Conservation (phyloP, 64 coral and sea anemone species). For the Trachythela sp. region DNA sequence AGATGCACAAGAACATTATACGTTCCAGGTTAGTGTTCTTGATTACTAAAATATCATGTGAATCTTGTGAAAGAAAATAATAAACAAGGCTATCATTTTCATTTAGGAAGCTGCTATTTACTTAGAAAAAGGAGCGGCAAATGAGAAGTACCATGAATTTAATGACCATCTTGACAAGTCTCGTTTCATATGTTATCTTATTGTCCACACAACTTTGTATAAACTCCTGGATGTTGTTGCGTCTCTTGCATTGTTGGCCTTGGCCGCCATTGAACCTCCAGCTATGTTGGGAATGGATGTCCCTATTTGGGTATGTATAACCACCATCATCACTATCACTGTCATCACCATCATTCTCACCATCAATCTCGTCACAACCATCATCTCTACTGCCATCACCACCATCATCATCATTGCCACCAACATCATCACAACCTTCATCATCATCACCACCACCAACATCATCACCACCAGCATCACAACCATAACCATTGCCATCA, state of each 20-base stretch:
- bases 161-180: background rate
- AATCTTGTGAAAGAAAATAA: too few relatives aligned
- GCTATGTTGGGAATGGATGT: slow-evolving; percentile 2
- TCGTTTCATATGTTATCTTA: slow-evolving; percentile 60
- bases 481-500: too few relatives aligned
- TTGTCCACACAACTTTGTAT: slow-evolving; percentile 65
- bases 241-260: slow-evolving; percentile 49
- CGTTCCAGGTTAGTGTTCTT: background rate
- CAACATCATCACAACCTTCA: background rate
- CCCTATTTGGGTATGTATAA: slow-evolving; percentile 6
- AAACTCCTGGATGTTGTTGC: slow-evolving; percentile 75
- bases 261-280: slow-evolving; percentile 70
- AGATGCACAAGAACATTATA: background rate
- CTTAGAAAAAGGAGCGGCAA: slow-evolving; percentile 77
- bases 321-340: background rate
- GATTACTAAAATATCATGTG: background rate
- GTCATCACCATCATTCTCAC: background rate
- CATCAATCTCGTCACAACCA: background rate
- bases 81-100: background rate
- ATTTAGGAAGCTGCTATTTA: slow-evolving; percentile 82
- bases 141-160: slow-evolving; percentile 49
- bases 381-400: background rate
- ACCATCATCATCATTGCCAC: background rate
- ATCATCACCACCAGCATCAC: too few relatives aligned
- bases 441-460: too few relatives aligned